Base-by-base conservation (phyloP, 2,113 vertebrate genomes). In the Silurus glanis region DNA sequence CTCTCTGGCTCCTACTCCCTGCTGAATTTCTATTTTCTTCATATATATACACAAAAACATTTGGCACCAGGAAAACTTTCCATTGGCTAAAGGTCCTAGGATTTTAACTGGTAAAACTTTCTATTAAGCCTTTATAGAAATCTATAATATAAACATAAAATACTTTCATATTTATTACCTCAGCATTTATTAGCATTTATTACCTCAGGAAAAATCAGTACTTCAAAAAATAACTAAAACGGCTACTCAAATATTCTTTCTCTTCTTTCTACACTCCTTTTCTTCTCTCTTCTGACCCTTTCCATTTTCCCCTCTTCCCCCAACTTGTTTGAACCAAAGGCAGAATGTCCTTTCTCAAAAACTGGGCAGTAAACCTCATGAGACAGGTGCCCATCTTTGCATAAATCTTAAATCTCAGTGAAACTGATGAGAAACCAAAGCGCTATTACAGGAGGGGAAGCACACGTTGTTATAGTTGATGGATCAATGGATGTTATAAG, bases 401-500 rank as follows among this genome's bases (percentile, higher is more conserved):
- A 9, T 53, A 9, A n/a, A 8, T 75, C 21, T 23, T 6, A 78
- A 14, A 78, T 78, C 45, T n/a, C 58, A 25, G 25, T 80, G 80
- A 49, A 19, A 66, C 71, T 79, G 85, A 87, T 76, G 49, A 78
- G 67, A 85, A 61, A 66, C 28, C 12, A 80, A 59, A 61, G 37
- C 45, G 56, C 47, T 61, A 80, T 80, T 61, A 66, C 53, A 79
- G 59, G 58, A 87, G 74, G 64, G 9, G 25, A 82, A 78, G 14
- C 21, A 37, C 10, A 75, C 23, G 4, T 78, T 82, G 74, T 23
- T 62, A 51, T 66, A 49, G 64, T 79, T 75, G 58, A 83, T 45
- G 25, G 62, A 85, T 56, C 80, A 71, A 85, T 21, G 64, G 53
- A 85, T 71, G 25, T 80, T 66, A 28, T 74, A 87, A 83, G 87